phyloP scores from a whole-genome alignment of 2,797 vertebrate species.

The Cercopithecus petaurista region DNA sequence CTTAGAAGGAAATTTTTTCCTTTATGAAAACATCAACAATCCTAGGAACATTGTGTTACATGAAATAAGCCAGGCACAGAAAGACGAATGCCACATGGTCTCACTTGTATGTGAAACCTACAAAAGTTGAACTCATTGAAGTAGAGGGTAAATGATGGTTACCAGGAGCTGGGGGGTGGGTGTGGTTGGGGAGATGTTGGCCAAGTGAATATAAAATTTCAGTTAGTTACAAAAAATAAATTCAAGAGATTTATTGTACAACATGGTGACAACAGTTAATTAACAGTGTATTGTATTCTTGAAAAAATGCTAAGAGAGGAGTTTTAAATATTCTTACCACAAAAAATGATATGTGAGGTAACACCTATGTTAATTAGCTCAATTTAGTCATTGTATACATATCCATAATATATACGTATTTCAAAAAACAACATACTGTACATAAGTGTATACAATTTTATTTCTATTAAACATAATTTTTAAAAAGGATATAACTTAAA shows the following conservation, averaged over 20 bases:
- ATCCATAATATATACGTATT: not conserved
- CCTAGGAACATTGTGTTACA: not conserved
- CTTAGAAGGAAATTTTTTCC: not conserved
- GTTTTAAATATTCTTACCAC: not conserved
- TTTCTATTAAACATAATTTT: not conserved
- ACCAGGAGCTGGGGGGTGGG: not conserved
- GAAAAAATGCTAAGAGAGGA: not conserved
- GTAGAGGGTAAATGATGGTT: not conserved
- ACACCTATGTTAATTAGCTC: not conserved
- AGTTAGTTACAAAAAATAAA: not conserved
- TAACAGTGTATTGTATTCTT: not conserved
- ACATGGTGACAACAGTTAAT: not conserved
- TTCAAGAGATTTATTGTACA: not conserved
- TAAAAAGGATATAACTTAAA: not conserved
- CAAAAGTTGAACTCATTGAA: not conserved
- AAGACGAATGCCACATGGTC: not conserved
- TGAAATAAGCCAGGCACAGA: not conserved
- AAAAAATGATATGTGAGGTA: not conserved
- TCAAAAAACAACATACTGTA: not conserved
- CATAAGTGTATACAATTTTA: not conserved
- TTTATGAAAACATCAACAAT: not conserved
- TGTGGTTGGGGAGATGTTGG: not conserved
- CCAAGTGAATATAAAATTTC: not conserved
- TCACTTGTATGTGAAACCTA: not conserved
- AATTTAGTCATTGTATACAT: not conserved